Percentiles rank a stretch among this genome's conserved stretches.
Evolutionary conservation across 2,888 invertebrate species (phyloP).

Genomic region (Prenolepis imparis): DNA sequence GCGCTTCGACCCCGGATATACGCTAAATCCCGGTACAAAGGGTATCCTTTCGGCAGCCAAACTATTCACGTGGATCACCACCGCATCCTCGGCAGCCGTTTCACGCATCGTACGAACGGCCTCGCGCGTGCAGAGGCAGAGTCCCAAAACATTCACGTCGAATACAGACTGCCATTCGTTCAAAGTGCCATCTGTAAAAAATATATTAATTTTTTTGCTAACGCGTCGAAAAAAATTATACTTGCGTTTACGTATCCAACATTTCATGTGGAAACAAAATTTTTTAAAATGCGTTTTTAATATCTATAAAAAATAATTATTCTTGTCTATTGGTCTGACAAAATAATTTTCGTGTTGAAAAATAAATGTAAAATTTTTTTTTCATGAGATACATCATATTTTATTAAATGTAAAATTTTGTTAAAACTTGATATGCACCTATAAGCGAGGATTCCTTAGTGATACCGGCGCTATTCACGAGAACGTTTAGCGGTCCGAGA

Average conservation of each 20-base stretch:
- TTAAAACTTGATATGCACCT: conserved; percentile 66
- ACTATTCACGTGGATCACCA: conserved; percentile 89
- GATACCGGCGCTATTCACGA: conserved; percentile 87
- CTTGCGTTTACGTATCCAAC: not conserved
- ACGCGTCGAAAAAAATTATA: not conserved
- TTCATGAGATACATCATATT: not conserved
- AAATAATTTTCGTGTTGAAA: not conserved
- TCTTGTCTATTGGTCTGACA: not conserved
- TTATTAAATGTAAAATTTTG: not conserved
- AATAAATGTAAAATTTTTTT: not conserved
- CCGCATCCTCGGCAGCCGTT: conserved; percentile 86
- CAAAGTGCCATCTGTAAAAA: conserved; percentile 75
- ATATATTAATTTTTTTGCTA: not conserved
- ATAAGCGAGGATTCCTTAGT: conserved; percentile 80
- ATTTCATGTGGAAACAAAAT: not conserved
- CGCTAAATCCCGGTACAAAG: conserved; percentile 86
- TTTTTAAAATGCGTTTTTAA: not conserved
- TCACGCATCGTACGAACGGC: conserved; percentile 88
- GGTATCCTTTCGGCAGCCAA: conserved; percentile 87
- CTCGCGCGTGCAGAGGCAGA: conserved; percentile 88
- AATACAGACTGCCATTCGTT: conserved; percentile 86
- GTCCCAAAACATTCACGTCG: conserved; percentile 88
- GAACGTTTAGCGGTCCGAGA: conserved; percentile 86
- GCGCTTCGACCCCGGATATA: conserved; percentile 89
- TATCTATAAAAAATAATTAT: not conserved